Conservation (phyloP, 1,140 invertebrate genomes). For the Laupala kohalensis region DNA sequence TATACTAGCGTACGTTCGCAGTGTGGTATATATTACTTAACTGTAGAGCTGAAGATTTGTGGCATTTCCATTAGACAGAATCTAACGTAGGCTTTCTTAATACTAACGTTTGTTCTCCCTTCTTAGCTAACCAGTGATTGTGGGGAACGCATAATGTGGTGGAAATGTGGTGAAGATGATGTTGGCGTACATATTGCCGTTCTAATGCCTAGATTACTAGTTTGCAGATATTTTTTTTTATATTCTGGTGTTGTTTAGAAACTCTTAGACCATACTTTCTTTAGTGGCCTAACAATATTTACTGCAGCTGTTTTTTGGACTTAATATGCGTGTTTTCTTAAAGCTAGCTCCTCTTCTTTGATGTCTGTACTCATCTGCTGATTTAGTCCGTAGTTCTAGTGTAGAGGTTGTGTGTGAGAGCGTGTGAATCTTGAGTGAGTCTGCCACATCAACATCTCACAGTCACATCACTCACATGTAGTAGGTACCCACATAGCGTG, state of each 20-base stretch:
- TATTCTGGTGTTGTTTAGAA: background rate
- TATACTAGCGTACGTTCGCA: background rate
- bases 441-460: background rate
- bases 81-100: background rate
- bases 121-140: background rate
- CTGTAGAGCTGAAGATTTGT: background rate
- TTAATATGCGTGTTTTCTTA: background rate
- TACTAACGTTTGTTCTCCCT: background rate
- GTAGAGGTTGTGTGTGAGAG: background rate
- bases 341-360: background rate
- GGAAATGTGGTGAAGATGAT: conserved; percentile 1
- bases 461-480: background rate
- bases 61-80: background rate
- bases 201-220: background rate
- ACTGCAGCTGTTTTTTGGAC: background rate
- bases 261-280: background rate
- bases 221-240: background rate
- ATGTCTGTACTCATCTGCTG: background rate
- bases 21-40: background rate
- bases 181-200: background rate
- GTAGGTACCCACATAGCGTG: background rate
- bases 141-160: background rate
- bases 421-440: too few species aligned
- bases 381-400: background rate
- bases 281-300: background rate